Evolutionary conservation across 2,888 invertebrate genomes (phyloP).

Genomic region (Sphaerophoria rueppellii): DNA sequence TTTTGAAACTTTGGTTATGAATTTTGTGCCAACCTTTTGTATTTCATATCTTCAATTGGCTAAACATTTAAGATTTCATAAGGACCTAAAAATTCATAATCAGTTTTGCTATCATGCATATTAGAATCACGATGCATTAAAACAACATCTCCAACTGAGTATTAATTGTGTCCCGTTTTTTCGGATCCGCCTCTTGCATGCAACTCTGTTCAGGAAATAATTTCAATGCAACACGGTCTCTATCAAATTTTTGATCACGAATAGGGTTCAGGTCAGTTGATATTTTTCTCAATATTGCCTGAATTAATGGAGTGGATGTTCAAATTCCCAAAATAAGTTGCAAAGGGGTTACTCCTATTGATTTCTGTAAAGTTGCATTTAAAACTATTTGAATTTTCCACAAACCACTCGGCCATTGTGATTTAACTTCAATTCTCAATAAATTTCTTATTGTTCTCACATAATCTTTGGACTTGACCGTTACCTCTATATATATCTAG

Average conservation of each 20-base stretch:
- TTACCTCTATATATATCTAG: too few relatives aligned
- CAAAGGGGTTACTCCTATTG: too few relatives aligned
- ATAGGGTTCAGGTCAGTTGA: too few relatives aligned
- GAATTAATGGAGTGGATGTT: too few relatives aligned
- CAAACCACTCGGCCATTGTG: too few relatives aligned
- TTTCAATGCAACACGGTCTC: conserved; percentile 26
- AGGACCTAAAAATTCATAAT: conserved; percentile 35
- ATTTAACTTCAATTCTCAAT: too few relatives aligned
- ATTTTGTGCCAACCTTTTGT: conserved; percentile 35
- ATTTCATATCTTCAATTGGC: conserved; percentile 24
- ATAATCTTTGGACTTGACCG: too few relatives aligned
- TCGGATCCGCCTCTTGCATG: conserved; percentile 15
- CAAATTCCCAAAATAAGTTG: too few relatives aligned
- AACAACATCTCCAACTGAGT: conserved; percentile 25
- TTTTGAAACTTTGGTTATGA: conserved; percentile 34
- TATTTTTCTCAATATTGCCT: too few relatives aligned
- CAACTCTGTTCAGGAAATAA: conserved; percentile 20
- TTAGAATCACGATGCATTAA: conserved; percentile 38
- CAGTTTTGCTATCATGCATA: conserved; percentile 23
- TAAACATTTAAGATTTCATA: conserved; percentile 36
- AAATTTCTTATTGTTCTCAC: too few relatives aligned
- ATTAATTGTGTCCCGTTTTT: conserved; percentile 10
- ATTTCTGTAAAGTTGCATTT: too few relatives aligned
- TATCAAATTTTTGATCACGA: conserved; percentile 10
- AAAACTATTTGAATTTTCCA: too few relatives aligned